Percentiles rank a stretch among this genome's conserved stretches.
phyloP scores from a whole-genome alignment of 37 sponge, comb jelly and placozoan species.

The Bolinopsis microptera region DNA sequence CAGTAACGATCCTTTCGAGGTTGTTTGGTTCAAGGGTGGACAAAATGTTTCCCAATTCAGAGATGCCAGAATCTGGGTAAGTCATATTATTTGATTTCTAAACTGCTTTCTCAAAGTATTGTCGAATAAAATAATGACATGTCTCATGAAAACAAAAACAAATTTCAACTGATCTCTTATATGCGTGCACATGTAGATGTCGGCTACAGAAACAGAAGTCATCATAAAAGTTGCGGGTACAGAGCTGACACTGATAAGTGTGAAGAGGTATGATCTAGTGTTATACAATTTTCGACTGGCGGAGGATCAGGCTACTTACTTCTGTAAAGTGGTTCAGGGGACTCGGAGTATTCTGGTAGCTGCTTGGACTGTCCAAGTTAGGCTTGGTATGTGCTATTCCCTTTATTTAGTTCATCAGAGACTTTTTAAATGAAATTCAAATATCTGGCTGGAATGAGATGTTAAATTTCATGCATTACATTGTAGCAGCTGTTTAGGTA shows the following conservation, averaged over 20 bases:
- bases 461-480: too few species aligned
- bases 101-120: too few species aligned
- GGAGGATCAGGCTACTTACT: background rate
- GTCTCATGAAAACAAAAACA: background rate
- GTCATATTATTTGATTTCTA: too few species aligned
- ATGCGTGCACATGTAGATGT: background rate
- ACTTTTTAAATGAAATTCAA: too few species aligned
- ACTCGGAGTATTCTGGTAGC: background rate
- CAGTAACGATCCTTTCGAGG: background rate
- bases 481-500: too few species aligned
- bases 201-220: background rate
- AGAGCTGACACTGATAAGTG: background rate
- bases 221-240: background rate
- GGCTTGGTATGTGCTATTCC: background rate
- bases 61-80: slow-evolving; percentile 3
- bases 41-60: background rate
- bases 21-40: slow-evolving; percentile 5
- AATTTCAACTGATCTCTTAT: background rate
- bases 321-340: background rate
- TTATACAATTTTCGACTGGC: background rate
- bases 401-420: too few species aligned
- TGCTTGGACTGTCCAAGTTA: background rate
- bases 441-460: too few species aligned
- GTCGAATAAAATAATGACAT: too few species aligned
- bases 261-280: slow-evolving; percentile 4